Evolutionary conservation across 2,888 invertebrate species (phyloP), one percentile per base, ranked within the genome.

Genomic region (Cheilosia impressa): DNA sequence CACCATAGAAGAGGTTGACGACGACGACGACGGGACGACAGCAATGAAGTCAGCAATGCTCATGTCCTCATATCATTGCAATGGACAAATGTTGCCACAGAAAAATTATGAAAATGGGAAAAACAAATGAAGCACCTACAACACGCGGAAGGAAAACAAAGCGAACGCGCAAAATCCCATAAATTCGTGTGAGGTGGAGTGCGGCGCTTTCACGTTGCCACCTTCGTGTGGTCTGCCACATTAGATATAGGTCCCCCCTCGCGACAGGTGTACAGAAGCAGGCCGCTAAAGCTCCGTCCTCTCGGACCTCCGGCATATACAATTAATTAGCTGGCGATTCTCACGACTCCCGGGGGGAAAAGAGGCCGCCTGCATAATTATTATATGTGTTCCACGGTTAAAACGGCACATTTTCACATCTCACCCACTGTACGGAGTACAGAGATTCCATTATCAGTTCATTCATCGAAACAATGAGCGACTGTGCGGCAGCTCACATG

Each of bases 11-110:
- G 45, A n/a, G 57, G 68, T 52, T 60, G 79, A 79, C 41, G 72
- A 75, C 38, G 57, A 41, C 19, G 22, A 55, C 41, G 68, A 24
- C 13, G 73, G 45, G 60, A 53, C 50, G 72, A 34, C 63, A 27
- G 57, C 60, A n/a, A 81, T 85, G 81, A 80, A 81, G 85, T 77
- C 72, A 80, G 68, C 72, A 81, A 85, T 85, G 85, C 85, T 85
- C 76, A 85, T 85, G 85, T 85, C 85, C 85, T 81, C 81, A 85
- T 76, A 85, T 85, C 76, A 85, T 76, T 81, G 81, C 85, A 76
- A 71, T 81, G 85, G 85, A 85, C 85, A 85, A 85, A 85, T 81
- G 81, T 85, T 77, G 72, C 85, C 81, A 85, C 85, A 85, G 81
- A 85, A 85, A 85, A 85, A 81, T 85, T 85, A 85, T 85, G 81